phyloP scores from a whole-genome alignment of 2,113 vertebrate species.

The Hassar affinis region DNA sequence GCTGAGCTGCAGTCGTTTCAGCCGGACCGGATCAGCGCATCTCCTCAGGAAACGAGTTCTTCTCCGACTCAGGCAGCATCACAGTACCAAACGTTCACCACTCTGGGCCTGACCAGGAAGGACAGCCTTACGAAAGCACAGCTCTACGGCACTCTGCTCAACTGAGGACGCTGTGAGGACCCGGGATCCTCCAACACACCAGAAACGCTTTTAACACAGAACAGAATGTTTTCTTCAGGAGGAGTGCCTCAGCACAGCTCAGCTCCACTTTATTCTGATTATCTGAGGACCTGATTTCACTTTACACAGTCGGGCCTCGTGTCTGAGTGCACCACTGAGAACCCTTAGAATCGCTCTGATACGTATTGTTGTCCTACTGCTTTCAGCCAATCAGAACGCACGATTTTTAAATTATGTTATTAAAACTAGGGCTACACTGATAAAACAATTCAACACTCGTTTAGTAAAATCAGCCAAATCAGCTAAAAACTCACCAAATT shows the following conservation, averaged over 20 bases:
- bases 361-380: background rate
- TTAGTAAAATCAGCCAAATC: background rate
- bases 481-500: background rate
- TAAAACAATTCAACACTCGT: background rate
- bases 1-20: constrained; percentile 87
- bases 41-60: constrained; percentile 68
- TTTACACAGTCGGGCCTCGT: background rate
- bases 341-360: background rate
- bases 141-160: constrained; percentile 92
- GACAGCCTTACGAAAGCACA: constrained; percentile 98
- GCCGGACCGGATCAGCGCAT: constrained; percentile 78
- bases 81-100: constrained; percentile 84
- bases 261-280: background rate
- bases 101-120: constrained; percentile 90
- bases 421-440: background rate
- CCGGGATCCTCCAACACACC: background rate
- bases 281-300: background rate
- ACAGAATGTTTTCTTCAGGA: background rate
- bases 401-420: background rate
- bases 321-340: constrained; percentile 23
- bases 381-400: background rate
- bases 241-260: background rate
- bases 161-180: constrained; percentile 69
- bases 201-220: constrained; percentile 8
- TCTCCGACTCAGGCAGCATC: constrained; percentile 74